phyloP scores from a whole-genome alignment of 1,140 invertebrate species.

The Papilio dardanus region DNA sequence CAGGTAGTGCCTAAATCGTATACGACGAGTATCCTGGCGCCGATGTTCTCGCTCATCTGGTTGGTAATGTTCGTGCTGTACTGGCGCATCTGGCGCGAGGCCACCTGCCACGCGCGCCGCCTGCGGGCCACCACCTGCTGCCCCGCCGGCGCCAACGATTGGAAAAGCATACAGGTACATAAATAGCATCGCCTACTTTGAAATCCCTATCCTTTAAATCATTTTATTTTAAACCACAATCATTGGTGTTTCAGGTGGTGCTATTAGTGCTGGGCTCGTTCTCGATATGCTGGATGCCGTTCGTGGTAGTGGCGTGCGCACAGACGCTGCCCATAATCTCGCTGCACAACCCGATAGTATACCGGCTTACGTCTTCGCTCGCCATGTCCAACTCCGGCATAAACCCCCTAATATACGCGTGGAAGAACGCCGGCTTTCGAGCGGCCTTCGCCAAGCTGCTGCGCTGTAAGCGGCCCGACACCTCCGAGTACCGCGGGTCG shows the following conservation, averaged over 20 bases:
- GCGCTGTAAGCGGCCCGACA: slow-evolving; percentile 84
- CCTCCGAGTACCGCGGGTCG: slow-evolving; percentile 75
- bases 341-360: slow-evolving; percentile 82
- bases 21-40: slow-evolving; percentile 86
- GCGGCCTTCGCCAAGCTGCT: slow-evolving; percentile 86
- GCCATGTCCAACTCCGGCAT: slow-evolving; percentile 89
- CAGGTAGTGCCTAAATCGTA: slow-evolving; percentile 84
- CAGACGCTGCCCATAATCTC: slow-evolving; percentile 82
- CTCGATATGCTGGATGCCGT: slow-evolving; percentile 89
- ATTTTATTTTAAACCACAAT: neutral
- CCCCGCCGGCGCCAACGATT: slow-evolving; percentile 83
- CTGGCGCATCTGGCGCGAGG: slow-evolving; percentile 88
- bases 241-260: slow-evolving; percentile 84
- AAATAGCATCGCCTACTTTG: neutral
- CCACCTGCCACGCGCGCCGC: slow-evolving; percentile 85
- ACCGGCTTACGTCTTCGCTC: slow-evolving; percentile 87
- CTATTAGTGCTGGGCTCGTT: slow-evolving; percentile 89
- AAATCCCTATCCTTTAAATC: neutral
- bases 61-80: slow-evolving; percentile 88
- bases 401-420: slow-evolving; percentile 91
- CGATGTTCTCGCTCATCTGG: slow-evolving; percentile 87
- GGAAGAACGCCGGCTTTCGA: slow-evolving; percentile 90
- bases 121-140: slow-evolving; percentile 83
- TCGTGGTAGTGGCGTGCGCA: slow-evolving; percentile 85
- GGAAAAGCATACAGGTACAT: slow-evolving; percentile 86